Evolutionary conservation across 64 coral and sea anemone genomes (phyloP).

Genomic region (Trachythela sp.): DNA sequence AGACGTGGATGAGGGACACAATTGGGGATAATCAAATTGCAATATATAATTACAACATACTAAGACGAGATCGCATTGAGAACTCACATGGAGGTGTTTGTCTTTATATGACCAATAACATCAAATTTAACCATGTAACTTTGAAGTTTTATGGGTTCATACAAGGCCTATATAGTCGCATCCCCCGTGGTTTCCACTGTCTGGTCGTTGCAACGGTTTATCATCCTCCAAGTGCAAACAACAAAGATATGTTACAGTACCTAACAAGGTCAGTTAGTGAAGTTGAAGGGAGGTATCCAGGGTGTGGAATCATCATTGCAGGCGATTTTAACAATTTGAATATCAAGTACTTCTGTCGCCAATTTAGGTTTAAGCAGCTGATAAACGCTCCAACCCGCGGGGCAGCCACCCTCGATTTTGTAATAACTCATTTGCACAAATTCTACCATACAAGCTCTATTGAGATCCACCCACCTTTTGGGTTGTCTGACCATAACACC

Average conservation of each 20-base stretch:
- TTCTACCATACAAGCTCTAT: background rate
- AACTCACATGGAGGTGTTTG: background rate
- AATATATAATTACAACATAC: too few relatives aligned
- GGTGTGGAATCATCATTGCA: background rate
- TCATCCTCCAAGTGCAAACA: background rate
- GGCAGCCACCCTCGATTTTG: background rate
- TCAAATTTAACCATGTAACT: background rate
- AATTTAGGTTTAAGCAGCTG: background rate
- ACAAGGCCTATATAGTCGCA: background rate
- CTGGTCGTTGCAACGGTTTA: background rate
- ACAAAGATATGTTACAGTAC: background rate
- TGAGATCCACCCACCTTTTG: background rate
- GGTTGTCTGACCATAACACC: background rate
- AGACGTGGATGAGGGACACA: too few relatives aligned
- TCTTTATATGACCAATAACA: background rate
- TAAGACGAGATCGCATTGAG: background rate
- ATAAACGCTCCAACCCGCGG: background rate
- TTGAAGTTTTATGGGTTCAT: background rate
- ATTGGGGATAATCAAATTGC: too few relatives aligned
- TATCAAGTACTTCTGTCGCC: background rate
- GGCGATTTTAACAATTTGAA: background rate
- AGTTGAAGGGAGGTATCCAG: background rate
- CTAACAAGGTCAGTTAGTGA: background rate
- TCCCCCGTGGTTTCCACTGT: background rate
- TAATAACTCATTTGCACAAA: slow-evolving; percentile 1